Conservation (phyloP, 30 jellyfish, hydroid and myxozoan species). For the Hydractinia echinata region DNA sequence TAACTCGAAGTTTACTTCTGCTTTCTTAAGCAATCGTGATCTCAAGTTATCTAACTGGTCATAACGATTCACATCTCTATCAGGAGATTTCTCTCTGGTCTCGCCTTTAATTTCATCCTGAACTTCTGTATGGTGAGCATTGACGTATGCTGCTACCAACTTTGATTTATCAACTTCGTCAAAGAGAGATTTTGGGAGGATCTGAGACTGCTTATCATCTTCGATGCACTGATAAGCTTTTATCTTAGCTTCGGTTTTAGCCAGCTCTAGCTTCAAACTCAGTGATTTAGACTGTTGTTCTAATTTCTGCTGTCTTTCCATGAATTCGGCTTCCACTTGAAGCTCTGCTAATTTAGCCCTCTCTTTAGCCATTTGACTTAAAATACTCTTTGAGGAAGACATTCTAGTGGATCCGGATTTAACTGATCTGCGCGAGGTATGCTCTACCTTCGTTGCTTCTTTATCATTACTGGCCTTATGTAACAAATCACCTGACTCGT, state of each 20-base stretch:
- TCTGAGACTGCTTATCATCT: not conserved
- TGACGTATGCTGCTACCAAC: not conserved
- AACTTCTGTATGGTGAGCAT: constrained; percentile 9
- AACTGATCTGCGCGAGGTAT: no score
- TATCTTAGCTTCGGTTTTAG: constrained; percentile 6
- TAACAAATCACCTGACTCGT: no score
- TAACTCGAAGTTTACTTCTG: no score
- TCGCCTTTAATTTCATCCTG: constrained; percentile 4
- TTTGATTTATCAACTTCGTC: not conserved
- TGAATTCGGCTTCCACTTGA: constrained; percentile 11
- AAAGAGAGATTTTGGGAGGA: not conserved
- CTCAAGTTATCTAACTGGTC: no score
- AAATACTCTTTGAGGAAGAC: not conserved
- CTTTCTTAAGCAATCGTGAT: no score
- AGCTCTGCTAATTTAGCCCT: constrained; percentile 9
- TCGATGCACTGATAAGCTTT: constrained; percentile 3
- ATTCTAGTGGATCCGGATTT: no score
- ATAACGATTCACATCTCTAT: no score
- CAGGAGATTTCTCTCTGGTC: no score
- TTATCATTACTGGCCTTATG: no score
- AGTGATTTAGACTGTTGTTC: constrained; percentile 7
- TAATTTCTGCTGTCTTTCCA: not conserved
- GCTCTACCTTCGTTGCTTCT: no score
- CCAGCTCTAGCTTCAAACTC: constrained; percentile 8
- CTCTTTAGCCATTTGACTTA: constrained; percentile 13